Evolutionary conservation across 2,797 vertebrate genomes (phyloP).

Genomic region (Phalloptychus januarius): DNA sequence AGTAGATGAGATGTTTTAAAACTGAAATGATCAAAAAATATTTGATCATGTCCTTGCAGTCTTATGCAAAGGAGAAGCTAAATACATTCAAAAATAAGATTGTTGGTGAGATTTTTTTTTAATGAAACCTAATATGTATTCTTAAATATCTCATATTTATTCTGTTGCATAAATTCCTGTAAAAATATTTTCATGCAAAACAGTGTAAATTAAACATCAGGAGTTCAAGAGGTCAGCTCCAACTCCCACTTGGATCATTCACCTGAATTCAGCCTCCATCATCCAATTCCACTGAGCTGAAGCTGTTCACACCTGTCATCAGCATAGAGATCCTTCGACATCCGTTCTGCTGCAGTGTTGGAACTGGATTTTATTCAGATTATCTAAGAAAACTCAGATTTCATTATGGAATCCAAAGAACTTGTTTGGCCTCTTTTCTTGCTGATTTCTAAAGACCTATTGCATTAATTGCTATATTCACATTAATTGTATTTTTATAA

Average conservation of each 20-base stretch:
- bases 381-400: not conserved
- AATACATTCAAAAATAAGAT: not conserved
- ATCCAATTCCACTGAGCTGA: conserved; percentile 41
- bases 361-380: not conserved
- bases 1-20: not conserved
- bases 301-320: conserved; percentile 51
- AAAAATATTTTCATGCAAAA: not conserved
- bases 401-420: not conserved
- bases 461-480: too few relatives aligned
- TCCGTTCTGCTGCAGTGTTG: not conserved
- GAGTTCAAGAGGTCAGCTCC: conserved; percentile 20
- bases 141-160: too few relatives aligned
- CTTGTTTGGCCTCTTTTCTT: conserved; percentile 1
- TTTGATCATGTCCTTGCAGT: not conserved
- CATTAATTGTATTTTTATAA: too few relatives aligned
- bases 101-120: not conserved
- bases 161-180: not conserved
- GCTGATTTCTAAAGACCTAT: too few relatives aligned
- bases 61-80: not conserved
- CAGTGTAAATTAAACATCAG: conserved; percentile 17
- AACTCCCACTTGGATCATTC: conserved; percentile 38
- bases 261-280: conserved; percentile 52
- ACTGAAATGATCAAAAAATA: not conserved
- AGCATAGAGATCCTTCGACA: conserved; percentile 32
- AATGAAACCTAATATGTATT: not conserved